Evolutionary conservation across 2,888 invertebrate genomes (phyloP).

Genomic region (Synergus japonicus): DNA sequence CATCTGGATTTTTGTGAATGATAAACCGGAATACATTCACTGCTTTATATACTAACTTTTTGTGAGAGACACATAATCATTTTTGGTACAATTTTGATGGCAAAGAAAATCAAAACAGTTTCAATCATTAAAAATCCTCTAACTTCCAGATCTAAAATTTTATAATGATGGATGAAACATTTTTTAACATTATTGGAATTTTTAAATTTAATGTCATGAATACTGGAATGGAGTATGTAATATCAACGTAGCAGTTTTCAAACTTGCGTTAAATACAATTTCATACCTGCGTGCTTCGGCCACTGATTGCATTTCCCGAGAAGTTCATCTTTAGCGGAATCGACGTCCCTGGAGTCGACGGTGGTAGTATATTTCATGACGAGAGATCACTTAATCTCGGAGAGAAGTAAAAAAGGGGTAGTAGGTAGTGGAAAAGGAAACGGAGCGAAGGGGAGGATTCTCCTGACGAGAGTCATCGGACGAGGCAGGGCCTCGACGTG

Average conservation of each 20-base stretch:
- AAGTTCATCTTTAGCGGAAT: neutral
- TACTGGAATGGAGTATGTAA: neutral
- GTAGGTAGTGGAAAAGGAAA: neutral
- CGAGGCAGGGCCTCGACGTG: constrained; percentile 57
- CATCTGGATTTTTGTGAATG: no score
- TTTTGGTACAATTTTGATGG: no score
- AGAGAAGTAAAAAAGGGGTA: constrained; percentile 27
- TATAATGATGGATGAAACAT: no score
- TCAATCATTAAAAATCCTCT: no score
- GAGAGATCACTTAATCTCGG: constrained; percentile 40
- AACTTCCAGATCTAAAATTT: no score
- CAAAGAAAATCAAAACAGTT: no score
- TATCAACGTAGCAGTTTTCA: neutral
- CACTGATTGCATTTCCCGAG: neutral
- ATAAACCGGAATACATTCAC: no score
- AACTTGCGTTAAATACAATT: neutral
- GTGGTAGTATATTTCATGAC: constrained; percentile 27
- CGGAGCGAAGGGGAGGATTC: constrained; percentile 45
- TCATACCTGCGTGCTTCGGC: neutral
- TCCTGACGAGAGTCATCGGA: constrained; percentile 54
- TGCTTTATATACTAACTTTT: no score
- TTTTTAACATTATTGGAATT: no score
- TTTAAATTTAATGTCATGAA: no score
- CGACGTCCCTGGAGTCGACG: neutral
- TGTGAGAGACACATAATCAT: no score